Evolutionary conservation across 2,797 vertebrate species (phyloP).

Genomic region (Falco rusticolus): DNA sequence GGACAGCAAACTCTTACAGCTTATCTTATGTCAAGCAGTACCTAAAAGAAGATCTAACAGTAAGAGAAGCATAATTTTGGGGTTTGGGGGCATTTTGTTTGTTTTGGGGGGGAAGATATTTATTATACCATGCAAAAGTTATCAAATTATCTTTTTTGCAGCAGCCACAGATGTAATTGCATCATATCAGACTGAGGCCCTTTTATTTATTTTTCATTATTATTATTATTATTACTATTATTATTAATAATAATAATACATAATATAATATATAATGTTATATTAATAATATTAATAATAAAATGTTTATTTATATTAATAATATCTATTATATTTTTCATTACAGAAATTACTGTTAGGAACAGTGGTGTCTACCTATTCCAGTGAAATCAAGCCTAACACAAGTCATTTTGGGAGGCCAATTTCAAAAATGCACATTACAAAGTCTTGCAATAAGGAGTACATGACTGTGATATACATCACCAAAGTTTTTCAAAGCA

Average conservation of each 20-base stretch:
- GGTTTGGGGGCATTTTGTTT: rapidly evolving
- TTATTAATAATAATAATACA: too few relatives aligned
- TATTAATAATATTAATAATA: too few relatives aligned
- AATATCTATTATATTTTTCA: background rate
- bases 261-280: too few relatives aligned
- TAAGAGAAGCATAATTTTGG: background rate
- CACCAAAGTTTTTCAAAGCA: background rate
- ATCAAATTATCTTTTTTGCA: background rate
- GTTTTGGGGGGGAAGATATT: background rate
- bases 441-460: background rate
- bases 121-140: background rate
- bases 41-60: background rate
- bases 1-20: background rate
- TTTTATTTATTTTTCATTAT: background rate
- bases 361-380: background rate
- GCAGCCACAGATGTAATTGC: background rate
- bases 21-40: background rate
- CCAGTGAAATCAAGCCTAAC: background rate
- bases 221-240: too few relatives aligned
- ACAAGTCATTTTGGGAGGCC: background rate
- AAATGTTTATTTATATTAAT: too few relatives aligned
- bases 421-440: background rate
- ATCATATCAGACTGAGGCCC: background rate
- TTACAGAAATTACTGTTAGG: background rate
- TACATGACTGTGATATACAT: background rate